Base-by-base conservation (phyloP, 2,888 invertebrate species). In the Orgyia antiqua region DNA sequence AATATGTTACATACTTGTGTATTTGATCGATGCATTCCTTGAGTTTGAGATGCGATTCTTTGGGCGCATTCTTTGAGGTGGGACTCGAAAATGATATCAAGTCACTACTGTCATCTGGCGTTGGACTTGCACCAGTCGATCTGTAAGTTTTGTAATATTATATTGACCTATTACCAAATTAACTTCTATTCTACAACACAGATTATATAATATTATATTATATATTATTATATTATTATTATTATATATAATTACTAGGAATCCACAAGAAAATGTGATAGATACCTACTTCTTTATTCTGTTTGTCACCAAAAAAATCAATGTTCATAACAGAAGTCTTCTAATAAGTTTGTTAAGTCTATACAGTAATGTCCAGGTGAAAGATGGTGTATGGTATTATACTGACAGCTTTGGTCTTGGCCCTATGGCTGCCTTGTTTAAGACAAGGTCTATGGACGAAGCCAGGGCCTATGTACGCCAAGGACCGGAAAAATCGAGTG, bases 11-110 rank as follows among this genome's bases (percentile, higher is more conserved):
- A 42, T 51, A 71, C 65, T 69, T 72, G 51, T 63, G 62, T 35
- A 68, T 66, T 41, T 70, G 65, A 28, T 69, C 68, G 40, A 90
- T 88, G 49, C 90, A 86, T 42, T 90, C 89, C 42, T 90, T 90
- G 50, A 90, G 84, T 29, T 87, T 86, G 6, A 83, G 79, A 65
- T 87, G 87, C 1, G 83, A 61, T 45, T 82, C 72, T 54, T 87
- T 70, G 34, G 87, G 71, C 10, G 77, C 69, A 43, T 87, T 69
- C 47, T 83, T 84, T 39, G 68, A 73, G 3, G 89, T 88, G 10
- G 92, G 92, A 66, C 91, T 92, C 10, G 90, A 73, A 61, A 93
- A 93, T 8, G 92, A 92, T 51, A 93, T 93, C 42, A 93, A 75
- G 76, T 93, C 93, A 36, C 88, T 89, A 49, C 61, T 72, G 2